Evolutionary conservation across 2,888 invertebrate genomes (phyloP).

Genomic region (Chrysodeixis includens): DNA sequence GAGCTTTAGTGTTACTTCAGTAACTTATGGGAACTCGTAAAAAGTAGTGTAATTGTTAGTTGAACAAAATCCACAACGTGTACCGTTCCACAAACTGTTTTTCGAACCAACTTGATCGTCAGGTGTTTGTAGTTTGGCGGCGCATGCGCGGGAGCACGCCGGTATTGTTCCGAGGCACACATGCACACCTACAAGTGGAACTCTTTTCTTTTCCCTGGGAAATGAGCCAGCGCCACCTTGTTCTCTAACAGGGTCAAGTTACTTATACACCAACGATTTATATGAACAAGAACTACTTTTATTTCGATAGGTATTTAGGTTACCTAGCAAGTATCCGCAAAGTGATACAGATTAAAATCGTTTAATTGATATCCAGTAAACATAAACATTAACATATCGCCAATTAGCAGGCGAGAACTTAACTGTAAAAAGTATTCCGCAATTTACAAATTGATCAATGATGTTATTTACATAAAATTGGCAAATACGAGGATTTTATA

Average conservation of each 20-base stretch:
- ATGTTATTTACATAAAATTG: constrained; percentile 14
- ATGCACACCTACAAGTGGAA: constrained; percentile 73
- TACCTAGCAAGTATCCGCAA: constrained; percentile 15
- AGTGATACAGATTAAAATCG: constrained; percentile 15
- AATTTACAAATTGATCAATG: constrained; percentile 27
- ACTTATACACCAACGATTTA: constrained; percentile 39
- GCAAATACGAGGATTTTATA: not conserved
- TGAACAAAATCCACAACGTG: not conserved
- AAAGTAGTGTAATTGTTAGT: constrained; percentile 7
- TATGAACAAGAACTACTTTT: constrained; percentile 36
- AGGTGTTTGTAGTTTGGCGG: constrained; percentile 35
- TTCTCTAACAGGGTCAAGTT: constrained; percentile 56
- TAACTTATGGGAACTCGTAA: too few species aligned
- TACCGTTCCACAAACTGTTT: constrained; percentile 10
- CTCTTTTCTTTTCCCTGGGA: constrained; percentile 83
- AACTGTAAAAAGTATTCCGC: constrained; percentile 27
- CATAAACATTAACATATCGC: constrained; percentile 10
- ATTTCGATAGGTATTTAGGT: constrained; percentile 34
- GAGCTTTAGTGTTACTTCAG: too few species aligned
- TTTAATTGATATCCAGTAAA: constrained; percentile 21
- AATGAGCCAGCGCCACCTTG: constrained; percentile 67
- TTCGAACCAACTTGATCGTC: constrained; percentile 11
- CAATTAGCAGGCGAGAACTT: not conserved
- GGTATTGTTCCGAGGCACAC: constrained; percentile 75
- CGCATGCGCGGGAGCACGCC: constrained; percentile 50